Evolutionary conservation across 2,888 invertebrate genomes (phyloP).

Genomic region (Xanthorhoe designata): DNA sequence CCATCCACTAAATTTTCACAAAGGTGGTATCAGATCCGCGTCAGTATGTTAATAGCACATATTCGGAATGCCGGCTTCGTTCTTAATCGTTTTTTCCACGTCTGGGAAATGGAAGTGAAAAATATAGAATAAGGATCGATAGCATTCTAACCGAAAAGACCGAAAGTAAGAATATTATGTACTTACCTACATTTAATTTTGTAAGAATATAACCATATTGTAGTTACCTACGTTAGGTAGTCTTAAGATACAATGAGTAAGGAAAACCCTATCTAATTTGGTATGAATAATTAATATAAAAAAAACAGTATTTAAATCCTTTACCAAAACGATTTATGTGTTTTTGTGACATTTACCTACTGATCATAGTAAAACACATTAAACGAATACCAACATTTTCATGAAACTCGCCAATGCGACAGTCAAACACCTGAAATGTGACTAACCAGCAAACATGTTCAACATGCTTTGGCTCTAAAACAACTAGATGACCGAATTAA

Average conservation of each 20-base stretch:
- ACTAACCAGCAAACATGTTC: constrained; percentile 13
- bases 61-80: constrained; percentile 68
- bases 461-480: constrained; percentile 22
- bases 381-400: not conserved
- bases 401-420: constrained; percentile 12
- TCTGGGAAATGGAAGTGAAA: constrained; percentile 33
- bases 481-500: constrained; percentile 29
- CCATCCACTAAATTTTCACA: constrained; percentile 80
- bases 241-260: no score
- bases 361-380: constrained; percentile 8
- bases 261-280: no score
- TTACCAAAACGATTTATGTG: not conserved
- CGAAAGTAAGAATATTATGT: not conserved
- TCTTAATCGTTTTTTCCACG: constrained; percentile 61
- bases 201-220: no score
- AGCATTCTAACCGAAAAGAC: not conserved
- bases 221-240: no score
- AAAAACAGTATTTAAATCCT: not conserved
- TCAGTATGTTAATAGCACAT: constrained; percentile 78
- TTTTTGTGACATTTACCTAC: no score
- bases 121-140: constrained; percentile 14
- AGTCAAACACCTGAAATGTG: constrained; percentile 17
- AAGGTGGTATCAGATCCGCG: constrained; percentile 74
- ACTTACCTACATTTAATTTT: no score
- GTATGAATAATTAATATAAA: not conserved